phyloP scores from a whole-genome alignment of 92 coral and sea anemone species.

The Epizoanthus illoricatus region DNA sequence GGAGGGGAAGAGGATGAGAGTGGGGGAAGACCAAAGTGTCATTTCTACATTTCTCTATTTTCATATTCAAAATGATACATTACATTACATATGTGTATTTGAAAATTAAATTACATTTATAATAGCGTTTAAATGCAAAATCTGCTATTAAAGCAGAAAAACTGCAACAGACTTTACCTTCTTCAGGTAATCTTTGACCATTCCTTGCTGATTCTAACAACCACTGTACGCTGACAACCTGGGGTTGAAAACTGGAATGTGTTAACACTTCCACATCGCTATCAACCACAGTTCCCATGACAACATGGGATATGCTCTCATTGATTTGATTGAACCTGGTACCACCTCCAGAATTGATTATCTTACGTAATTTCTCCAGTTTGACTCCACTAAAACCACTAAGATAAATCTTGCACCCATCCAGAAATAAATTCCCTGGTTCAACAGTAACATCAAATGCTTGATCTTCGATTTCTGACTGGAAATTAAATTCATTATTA shows the following conservation, averaged over 20 bases:
- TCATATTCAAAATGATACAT: no score
- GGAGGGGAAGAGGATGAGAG: no score
- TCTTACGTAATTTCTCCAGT: conserved; percentile 79
- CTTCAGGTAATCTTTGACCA: conserved; percentile 76
- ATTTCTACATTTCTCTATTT: no score
- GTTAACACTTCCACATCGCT: conserved; percentile 67
- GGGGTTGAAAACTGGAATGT: conserved; percentile 73
- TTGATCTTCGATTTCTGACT: conserved; percentile 34
- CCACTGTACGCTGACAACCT: conserved; percentile 83
- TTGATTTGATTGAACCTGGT: conserved; percentile 94
- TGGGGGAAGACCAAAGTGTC: no score
- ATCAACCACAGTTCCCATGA: conserved; percentile 62
- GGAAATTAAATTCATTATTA: conserved; percentile 36
- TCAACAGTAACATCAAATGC: conserved; percentile 69
- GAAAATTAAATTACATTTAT: no score
- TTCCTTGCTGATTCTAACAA: conserved; percentile 86
- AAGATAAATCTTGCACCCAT: conserved; percentile 89
- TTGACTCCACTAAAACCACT: conserved; percentile 80
- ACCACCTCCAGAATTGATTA: conserved; percentile 90
- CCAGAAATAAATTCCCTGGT: conserved; percentile 86
- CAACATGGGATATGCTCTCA: conserved; percentile 89
- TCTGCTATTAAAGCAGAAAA: no score
- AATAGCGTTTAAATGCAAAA: no score
- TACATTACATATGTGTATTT: no score
- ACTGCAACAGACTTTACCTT: conserved; percentile 48